Evolutionary conservation across 35 echinoderm and acorn worm genomes (phyloP).

Genomic region (Ophioderma brevispina): DNA sequence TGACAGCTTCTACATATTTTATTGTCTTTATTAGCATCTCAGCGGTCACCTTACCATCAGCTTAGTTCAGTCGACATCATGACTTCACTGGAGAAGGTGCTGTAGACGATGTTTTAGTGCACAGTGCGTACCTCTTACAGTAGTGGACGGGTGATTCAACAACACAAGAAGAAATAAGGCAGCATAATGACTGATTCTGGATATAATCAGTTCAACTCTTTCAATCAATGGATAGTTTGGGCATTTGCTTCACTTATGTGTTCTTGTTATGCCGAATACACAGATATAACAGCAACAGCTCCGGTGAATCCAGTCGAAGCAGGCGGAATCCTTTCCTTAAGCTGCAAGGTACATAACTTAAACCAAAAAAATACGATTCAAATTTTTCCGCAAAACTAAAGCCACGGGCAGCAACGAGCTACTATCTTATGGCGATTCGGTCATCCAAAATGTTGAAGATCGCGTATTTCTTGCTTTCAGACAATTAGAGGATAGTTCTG

Average conservation of each 20-base stretch:
- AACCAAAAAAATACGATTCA: background rate
- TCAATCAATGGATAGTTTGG: too few relatives aligned
- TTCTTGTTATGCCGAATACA: too few relatives aligned
- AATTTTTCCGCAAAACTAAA: background rate
- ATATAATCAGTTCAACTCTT: too few relatives aligned
- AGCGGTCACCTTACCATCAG: background rate
- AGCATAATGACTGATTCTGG: too few relatives aligned
- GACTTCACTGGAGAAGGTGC: background rate
- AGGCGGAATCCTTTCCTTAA: background rate
- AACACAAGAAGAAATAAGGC: too few relatives aligned
- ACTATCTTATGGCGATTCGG: background rate
- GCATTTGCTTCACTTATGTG: too few relatives aligned
- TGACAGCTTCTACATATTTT: slow-evolving; percentile 2
- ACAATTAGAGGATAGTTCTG: background rate
- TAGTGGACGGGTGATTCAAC: too few relatives aligned
- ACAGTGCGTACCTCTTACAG: too few relatives aligned
- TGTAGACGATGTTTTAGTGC: too few relatives aligned
- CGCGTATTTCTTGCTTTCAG: background rate
- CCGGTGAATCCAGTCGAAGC: background rate
- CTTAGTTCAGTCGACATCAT: background rate
- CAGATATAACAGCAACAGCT: background rate
- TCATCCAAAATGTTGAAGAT: background rate
- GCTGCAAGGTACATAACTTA: background rate
- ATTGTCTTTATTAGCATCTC: background rate
- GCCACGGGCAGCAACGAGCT: background rate